Evolutionary conservation across 37 sponge, comb jelly and placozoan species (phyloP).

Genomic region (Mnemiopsis leidyi): DNA sequence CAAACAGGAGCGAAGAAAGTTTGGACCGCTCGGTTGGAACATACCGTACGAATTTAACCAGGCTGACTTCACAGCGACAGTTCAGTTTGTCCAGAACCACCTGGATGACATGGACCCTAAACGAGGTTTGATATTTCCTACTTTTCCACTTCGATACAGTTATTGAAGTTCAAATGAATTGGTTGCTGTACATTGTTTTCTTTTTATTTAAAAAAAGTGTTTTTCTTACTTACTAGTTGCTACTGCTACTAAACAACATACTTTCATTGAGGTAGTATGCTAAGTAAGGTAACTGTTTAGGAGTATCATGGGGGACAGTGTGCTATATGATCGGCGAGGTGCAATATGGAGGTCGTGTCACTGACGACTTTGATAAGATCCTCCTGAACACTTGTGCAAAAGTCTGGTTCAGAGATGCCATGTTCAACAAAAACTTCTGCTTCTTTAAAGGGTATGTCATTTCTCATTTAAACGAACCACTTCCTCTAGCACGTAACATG

Average conservation of each 20-base stretch:
- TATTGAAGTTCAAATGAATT: no score
- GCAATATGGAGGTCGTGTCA: constrained; percentile 63
- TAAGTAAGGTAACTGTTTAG: no score
- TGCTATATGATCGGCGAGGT: constrained; percentile 66
- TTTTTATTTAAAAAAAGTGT: no score
- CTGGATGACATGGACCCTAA: constrained; percentile 67
- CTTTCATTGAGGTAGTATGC: no score
- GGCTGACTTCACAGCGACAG: constrained; percentile 62
- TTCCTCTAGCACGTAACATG: no score
- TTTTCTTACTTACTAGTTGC: no score
- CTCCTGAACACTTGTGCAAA: constrained; percentile 61
- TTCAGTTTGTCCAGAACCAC: constrained; percentile 66
- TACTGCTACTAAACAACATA: no score
- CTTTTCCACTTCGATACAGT: no score
- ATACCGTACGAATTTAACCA: constrained; percentile 67
- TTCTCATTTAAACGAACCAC: no score
- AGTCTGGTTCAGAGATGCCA: constrained; percentile 35
- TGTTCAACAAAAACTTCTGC: constrained; percentile 57
- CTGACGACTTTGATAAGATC: constrained; percentile 66
- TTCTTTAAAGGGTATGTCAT: constrained; percentile 36
- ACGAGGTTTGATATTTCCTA: constrained; percentile 13
- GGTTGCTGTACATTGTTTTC: not conserved
- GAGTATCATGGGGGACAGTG: constrained; percentile 66
- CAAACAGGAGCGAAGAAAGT: constrained; percentile 64
- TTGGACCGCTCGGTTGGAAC: constrained; percentile 66